Base-by-base conservation (phyloP, 2,797 vertebrate genomes). In the Menidia menidia region DNA sequence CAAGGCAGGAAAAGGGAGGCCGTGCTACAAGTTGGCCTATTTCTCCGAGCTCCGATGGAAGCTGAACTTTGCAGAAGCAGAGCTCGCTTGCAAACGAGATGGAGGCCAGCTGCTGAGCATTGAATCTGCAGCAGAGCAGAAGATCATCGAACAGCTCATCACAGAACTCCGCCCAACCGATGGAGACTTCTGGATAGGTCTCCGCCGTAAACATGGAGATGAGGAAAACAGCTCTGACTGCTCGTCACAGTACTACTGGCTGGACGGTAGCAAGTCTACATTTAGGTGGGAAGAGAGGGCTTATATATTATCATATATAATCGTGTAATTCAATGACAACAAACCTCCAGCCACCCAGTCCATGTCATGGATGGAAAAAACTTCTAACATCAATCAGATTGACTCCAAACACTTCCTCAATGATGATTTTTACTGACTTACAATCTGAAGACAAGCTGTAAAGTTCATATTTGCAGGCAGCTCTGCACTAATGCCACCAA, bases 171-270 rank as follows among this genome's bases (percentile, higher is more conserved):
- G 92, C 10, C 93, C 96, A 0, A 93, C 95, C 0, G 98, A 99
- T 13, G 98, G 98, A 0, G 98, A 99, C 78, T 99, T 99, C 90
- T 99, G 97, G 98, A 97, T 99, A 4, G 98, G 98, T 2, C 95
- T 99, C 0, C 91, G 93, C 12, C 95, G 97, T 82, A 90, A 57
- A 41, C 90, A 93, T 9, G 91, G 93, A 19, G 86, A 95, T 1
- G 89, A 80, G 25, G 90, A 92, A 54, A 96, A 92, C 47, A 91
- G 80, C 64, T 89, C 88, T 0, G 92, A 95, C 75, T 99, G 98
- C 66, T 89, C 92, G 13, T 79, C 81, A 14, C 92, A 95, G 60
- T 98, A 98, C 83, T 90, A 90, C 64, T 99, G 97, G 97, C 77
- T 95, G 2, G 97, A 99, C 3, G 95, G 96, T 68, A 97, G 95